Evolutionary conservation across 2,888 invertebrate genomes (phyloP).

Genomic region (Caenorhabditis plicata): DNA sequence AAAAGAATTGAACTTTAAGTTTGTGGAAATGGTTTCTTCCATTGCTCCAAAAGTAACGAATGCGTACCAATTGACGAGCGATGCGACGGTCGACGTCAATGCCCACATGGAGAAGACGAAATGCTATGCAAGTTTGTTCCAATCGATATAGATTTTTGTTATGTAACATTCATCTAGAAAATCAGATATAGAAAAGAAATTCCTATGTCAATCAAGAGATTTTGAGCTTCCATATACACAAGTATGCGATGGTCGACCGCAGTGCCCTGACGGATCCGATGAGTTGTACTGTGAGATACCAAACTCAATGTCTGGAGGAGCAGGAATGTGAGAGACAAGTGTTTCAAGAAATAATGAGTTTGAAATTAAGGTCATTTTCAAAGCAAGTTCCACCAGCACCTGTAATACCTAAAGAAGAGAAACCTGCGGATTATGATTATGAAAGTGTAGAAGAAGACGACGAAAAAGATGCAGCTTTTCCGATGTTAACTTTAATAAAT

Average conservation of each 20-base stretch:
- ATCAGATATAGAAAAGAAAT: constrained; percentile 34
- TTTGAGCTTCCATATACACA: constrained; percentile 46
- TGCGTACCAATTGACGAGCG: constrained; percentile 57
- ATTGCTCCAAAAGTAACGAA: constrained; percentile 59
- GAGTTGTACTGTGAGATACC: constrained; percentile 57
- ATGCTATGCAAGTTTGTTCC: constrained; percentile 51
- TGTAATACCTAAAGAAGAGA: constrained; percentile 5
- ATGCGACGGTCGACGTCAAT: constrained; percentile 62
- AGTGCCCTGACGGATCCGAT: constrained; percentile 63
- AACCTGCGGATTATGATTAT: constrained; percentile 37
- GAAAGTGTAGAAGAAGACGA: constrained; percentile 35
- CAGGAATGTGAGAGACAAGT: constrained; percentile 7
- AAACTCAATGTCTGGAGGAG: constrained; percentile 6
- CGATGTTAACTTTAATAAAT: constrained; percentile 29
- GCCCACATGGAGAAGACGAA: constrained; percentile 64
- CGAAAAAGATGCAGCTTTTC: constrained; percentile 32
- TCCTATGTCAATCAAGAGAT: constrained; percentile 53
- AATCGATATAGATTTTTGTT: neutral
- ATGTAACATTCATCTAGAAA: constrained; percentile 29
- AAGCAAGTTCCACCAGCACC: constrained; percentile 9
- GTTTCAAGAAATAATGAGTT: neutral
- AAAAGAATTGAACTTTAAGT: constrained; percentile 32
- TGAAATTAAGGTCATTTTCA: constrained; percentile 28
- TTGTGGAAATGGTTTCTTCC: constrained; percentile 60
- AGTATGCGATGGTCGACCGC: constrained; percentile 57